Evolutionary conservation across 2,888 invertebrate genomes (phyloP), one percentile per base, ranked within the genome.

Genomic region (Ornithoptera alexandrae): DNA sequence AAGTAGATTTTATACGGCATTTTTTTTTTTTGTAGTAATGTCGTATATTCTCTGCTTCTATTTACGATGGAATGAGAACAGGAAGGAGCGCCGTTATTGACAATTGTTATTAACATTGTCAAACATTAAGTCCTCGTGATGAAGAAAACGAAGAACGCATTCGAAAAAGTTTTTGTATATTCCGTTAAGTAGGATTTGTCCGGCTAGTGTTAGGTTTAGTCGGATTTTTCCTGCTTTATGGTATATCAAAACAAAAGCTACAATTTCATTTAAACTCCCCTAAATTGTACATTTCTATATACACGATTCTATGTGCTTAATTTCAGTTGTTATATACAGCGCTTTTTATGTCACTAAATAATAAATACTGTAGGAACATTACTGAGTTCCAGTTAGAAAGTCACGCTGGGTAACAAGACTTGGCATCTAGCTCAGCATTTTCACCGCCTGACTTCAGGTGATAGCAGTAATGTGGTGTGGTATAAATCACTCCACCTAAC

Each of bases 1-100:
- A 79, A 80, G 78, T 77, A 80, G 75, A 75, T 73, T 59, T 72
- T 72, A 74, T 73, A 64, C 69, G 77, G 74, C 78, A 65, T 75
- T 74, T 39, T 39, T 3, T 39, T 3, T 72, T 73, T 63, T 66
- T 18, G 20, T 20, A 59, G 18, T 22, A 50, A 75, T 75, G 75
- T 71, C 74, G 69, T 46, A 65, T 74, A 71, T 67, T 50, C 62
- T 74, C 76, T 79, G 72, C 77, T 75, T 78, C 65, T 62, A 60
- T 69, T 73, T 71, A 63, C 66, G 62, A 59, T 30, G 7, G 6
- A 57, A 36, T 46, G 12, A 42, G 36, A 39, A 62, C 15, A 8
- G 3, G 7, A 39, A 30, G 12, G 2, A 50, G 50, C 18, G 50
- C 0, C 15, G 50, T 18, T 50, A 50, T 2, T 17, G 18, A 50